A percentile compares a stretch with the other conserved stretches of the same genome.
phyloP scores from a whole-genome alignment of 2,113 vertebrate genomes.

The Neogobius melanostomus region DNA sequence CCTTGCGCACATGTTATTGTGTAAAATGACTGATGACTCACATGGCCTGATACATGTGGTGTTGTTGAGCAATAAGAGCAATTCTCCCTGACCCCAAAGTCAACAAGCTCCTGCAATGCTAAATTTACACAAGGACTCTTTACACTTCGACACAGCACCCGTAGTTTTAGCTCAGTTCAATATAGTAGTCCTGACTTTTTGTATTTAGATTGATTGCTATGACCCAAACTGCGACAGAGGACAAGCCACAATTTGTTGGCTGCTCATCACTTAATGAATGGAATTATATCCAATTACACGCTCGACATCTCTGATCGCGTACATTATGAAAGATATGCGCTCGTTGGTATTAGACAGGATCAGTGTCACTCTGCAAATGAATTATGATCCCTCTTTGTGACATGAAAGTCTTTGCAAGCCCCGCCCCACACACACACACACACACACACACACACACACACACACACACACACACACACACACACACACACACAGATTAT shows the following conservation, averaged over 20 bases:
- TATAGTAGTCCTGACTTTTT: conserved; percentile 36
- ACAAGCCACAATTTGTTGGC: conserved; percentile 64
- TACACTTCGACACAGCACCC: conserved; percentile 6
- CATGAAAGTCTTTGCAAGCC: conserved; percentile 34
- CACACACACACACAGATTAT: too few relatives aligned
- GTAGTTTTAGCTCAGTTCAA: conserved; percentile 18
- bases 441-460: too few relatives aligned
- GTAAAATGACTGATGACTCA: conserved; percentile 9
- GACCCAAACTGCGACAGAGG: conserved; percentile 55
- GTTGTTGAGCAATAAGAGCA: conserved; percentile 15
- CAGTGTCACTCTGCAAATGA: conserved; percentile 47
- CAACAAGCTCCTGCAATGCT: conserved; percentile 28
- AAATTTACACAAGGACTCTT: conserved; percentile 38
- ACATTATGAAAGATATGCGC: conserved; percentile 46
- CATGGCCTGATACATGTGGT: conserved; percentile 13
- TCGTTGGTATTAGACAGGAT: conserved; percentile 49
- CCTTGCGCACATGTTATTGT: background rate
- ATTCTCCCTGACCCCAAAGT: conserved; percentile 21
- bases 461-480: too few relatives aligned
- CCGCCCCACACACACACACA: too few relatives aligned
- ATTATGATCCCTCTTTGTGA: conserved; percentile 55
- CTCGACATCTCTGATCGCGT: conserved; percentile 56
- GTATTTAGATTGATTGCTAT: conserved; percentile 41
- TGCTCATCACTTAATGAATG: conserved; percentile 62
- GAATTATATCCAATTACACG: conserved; percentile 70